A percentile compares a stretch with the other conserved stretches of the same genome.
phyloP scores from a whole-genome alignment of 2,888 invertebrate genomes.

The Neoaliturus tenellus region DNA sequence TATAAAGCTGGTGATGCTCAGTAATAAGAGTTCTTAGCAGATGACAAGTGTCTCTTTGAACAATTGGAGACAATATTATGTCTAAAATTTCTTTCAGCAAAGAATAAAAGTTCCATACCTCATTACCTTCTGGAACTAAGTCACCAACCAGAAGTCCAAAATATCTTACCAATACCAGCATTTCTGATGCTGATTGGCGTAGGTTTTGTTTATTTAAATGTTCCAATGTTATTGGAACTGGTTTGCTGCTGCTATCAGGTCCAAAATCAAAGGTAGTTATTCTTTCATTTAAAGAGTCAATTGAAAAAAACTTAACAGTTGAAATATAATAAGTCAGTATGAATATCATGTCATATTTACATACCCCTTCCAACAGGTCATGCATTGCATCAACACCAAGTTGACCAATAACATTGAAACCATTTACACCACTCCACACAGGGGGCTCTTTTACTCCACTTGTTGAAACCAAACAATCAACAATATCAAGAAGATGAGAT shows the following conservation, averaged over 20 bases:
- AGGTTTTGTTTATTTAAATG: neutral
- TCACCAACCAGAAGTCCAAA: neutral
- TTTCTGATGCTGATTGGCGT: neutral
- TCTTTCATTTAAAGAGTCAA: neutral
- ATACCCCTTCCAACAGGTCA: neutral
- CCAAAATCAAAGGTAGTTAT: neutral
- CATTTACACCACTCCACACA: neutral
- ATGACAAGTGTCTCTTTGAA: neutral
- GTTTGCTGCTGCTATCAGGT: neutral
- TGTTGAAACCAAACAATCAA: neutral
- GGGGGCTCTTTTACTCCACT: neutral
- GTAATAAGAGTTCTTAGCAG: neutral
- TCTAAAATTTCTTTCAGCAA: neutral
- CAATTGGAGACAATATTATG: neutral
- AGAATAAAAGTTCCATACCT: neutral
- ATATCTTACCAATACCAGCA: neutral
- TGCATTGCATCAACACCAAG: neutral
- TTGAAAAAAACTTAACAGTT: neutral
- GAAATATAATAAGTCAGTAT: neutral
- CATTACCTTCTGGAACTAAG: neutral
- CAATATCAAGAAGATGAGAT: neutral
- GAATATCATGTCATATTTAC: neutral
- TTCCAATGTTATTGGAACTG: neutral
- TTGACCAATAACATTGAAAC: neutral
- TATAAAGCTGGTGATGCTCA: neutral